A percentile compares a stretch with the other conserved stretches of the same genome.
Evolutionary conservation across 2,888 invertebrate species (phyloP).

Genomic region (Nomada lathburiana): DNA sequence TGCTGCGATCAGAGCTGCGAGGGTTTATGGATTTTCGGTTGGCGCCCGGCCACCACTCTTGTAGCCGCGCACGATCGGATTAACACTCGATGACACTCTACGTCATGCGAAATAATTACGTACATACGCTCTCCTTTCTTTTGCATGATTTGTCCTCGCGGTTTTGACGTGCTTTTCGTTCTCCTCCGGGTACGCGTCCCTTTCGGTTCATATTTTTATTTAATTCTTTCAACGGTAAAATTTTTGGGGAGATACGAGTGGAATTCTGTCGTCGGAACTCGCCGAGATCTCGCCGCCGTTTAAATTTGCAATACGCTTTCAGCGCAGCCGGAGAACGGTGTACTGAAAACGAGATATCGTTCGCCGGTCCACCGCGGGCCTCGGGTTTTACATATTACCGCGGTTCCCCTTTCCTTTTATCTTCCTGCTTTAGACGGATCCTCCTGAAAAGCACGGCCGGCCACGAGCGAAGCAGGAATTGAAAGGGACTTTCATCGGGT

Average conservation of each 20-base stretch:
- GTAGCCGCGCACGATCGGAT: constrained; percentile 62
- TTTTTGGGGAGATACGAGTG: too few species aligned
- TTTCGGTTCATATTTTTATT: too few species aligned
- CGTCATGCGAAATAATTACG: background rate
- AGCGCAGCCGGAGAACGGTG: background rate
- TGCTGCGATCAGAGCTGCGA: constrained; percentile 57
- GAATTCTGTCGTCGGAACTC: background rate
- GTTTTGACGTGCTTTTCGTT: too few species aligned
- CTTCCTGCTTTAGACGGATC: background rate
- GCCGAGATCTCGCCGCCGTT: background rate
- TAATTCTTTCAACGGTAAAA: too few species aligned
- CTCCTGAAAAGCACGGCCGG: background rate
- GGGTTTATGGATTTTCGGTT: constrained; percentile 72
- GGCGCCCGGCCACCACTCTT: constrained; percentile 55
- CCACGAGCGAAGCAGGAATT: background rate
- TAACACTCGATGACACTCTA: constrained; percentile 63
- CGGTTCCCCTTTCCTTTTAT: background rate
- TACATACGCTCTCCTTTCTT: background rate
- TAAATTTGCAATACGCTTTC: background rate
- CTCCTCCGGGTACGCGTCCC: too few species aligned
- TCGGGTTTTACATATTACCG: constrained; percentile 32
- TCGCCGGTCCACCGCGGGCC: background rate
- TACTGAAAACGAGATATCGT: constrained; percentile 14
- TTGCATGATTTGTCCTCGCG: background rate
- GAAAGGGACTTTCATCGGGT: constrained; percentile 8